phyloP scores from a whole-genome alignment of 2,797 vertebrate species.

The Ataeniobius toweri region DNA sequence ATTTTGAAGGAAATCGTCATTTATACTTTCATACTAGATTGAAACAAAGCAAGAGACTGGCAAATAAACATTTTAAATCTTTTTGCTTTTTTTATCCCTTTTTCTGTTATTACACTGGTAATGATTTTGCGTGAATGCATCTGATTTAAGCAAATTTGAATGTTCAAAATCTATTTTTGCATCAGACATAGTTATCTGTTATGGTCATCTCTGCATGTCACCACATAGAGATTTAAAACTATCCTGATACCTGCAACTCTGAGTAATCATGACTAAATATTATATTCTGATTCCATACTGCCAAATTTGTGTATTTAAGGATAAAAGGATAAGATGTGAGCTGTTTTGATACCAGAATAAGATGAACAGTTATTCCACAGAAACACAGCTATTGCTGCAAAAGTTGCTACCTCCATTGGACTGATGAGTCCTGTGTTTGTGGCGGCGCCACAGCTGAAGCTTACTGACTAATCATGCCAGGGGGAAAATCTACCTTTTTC shows the following conservation, averaged over 20 bases:
- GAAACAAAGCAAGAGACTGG: too few species aligned
- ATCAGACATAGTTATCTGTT: neutral
- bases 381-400: constrained; percentile 19
- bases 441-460: constrained; percentile 29
- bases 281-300: neutral
- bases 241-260: neutral
- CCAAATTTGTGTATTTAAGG: neutral
- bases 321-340: neutral
- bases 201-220: too few species aligned
- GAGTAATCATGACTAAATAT: neutral
- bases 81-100: too few species aligned
- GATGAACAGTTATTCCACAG: neutral
- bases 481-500: constrained; percentile 49
- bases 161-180: neutral
- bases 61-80: too few species aligned
- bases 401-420: constrained; percentile 39
- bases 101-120: neutral
- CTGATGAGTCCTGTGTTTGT: constrained; percentile 30
- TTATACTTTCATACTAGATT: too few species aligned
- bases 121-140: neutral
- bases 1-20: too few species aligned
- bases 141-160: neutral
- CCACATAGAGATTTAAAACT: too few species aligned
- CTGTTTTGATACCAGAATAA: neutral
- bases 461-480: constrained; percentile 47